These are phyloP conservation scores for Dicerorhinus sumatrensis DNA, from an alignment of 2,113 vertebrate genomes.

Conservation along the genomic window DNA sequence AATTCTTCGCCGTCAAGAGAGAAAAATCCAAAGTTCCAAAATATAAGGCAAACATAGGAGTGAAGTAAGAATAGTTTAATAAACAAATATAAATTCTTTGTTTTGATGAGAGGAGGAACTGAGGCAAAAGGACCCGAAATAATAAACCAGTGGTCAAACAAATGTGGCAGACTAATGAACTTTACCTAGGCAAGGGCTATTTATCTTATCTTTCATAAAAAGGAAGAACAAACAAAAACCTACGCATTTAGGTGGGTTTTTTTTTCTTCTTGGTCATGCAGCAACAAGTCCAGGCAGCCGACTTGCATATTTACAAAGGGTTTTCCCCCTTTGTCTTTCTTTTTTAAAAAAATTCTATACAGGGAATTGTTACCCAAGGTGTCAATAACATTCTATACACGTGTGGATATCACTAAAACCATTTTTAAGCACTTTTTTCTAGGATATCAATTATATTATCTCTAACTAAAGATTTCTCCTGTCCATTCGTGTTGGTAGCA, in stretches of 20 bases:
- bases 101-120: not conserved
- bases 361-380: not conserved
- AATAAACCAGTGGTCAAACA: not conserved
- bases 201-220: not conserved
- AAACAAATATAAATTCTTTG: not conserved
- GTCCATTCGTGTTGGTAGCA: not conserved
- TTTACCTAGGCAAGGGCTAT: not conserved
- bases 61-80: not conserved
- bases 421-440: not conserved
- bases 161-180: not conserved
- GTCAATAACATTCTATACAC: not conserved
- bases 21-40: not conserved
- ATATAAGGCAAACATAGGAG: not conserved
- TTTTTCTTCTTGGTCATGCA: not conserved
- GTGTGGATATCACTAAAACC: not conserved
- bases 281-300: not conserved
- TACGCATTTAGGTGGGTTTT: not conserved
- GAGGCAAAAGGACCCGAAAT: constrained; percentile 25
- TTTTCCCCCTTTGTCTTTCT: not conserved
- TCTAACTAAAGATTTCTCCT: constrained; percentile 26
- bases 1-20: not conserved
- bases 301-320: not conserved
- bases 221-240: not conserved
- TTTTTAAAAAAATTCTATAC: not conserved
- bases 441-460: not conserved